Evolutionary conservation across 2,888 invertebrate genomes (phyloP).

Genomic region (Drosophila mayaguana): DNA sequence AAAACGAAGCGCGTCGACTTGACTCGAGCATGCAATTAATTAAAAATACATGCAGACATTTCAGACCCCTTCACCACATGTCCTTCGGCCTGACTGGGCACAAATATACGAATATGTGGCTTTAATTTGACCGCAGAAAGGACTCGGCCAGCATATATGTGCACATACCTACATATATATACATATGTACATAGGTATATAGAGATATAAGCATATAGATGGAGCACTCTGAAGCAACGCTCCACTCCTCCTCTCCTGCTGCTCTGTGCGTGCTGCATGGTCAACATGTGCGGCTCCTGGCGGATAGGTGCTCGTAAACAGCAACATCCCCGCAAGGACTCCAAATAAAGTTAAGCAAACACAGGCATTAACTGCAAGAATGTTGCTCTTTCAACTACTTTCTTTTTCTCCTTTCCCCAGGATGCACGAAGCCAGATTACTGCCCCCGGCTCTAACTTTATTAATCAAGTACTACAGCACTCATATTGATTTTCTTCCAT

Average conservation of each 20-base stretch:
- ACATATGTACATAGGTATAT: neutral
- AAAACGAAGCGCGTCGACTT: conserved; percentile 43
- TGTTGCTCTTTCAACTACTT: conserved; percentile 39
- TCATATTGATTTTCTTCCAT: conserved; percentile 62
- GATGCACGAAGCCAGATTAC: conserved; percentile 4
- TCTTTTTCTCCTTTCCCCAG: neutral
- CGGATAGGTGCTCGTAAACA: conserved; percentile 46
- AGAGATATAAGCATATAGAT: conserved; percentile 1
- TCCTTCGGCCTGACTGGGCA: conserved; percentile 1
- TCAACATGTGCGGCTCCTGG: conserved; percentile 50
- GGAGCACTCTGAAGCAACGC: conserved; percentile 41
- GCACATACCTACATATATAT: conserved; percentile 5
- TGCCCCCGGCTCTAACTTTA: conserved; percentile 50
- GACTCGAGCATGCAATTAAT: conserved; percentile 73
- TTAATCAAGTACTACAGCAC: conserved; percentile 53
- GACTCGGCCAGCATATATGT: conserved; percentile 36
- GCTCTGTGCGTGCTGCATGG: conserved; percentile 27
- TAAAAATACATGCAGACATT: conserved; percentile 78
- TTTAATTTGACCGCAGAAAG: conserved; percentile 68
- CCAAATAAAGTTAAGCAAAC: conserved; percentile 72
- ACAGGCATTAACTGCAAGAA: conserved; percentile 69
- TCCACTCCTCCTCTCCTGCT: neutral
- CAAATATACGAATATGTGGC: conserved; percentile 45
- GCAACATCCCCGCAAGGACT: conserved; percentile 56
- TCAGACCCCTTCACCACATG: conserved; percentile 8